Conservation (phyloP, 2,113 vertebrate genomes). For the Uropsilus gracilis region DNA sequence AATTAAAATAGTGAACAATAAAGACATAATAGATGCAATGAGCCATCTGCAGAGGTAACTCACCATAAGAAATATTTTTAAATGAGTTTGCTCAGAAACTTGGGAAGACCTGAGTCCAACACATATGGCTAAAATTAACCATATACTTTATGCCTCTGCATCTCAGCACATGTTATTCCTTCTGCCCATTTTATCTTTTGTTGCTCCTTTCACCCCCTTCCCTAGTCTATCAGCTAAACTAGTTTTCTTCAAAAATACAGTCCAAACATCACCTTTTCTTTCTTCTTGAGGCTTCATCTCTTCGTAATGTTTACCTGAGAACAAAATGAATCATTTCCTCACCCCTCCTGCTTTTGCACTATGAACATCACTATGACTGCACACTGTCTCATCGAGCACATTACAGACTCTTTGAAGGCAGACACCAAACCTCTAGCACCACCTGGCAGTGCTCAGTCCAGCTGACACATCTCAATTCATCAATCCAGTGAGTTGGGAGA, state of each 20-base stretch:
- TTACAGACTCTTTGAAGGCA: not conserved
- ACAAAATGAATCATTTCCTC: not conserved
- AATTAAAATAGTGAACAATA: slow-evolving; percentile 42
- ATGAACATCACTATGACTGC: not conserved
- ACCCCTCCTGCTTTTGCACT: not conserved
- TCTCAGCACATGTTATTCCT: not conserved
- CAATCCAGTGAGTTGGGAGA: not conserved
- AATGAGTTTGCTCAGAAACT: slow-evolving; percentile 36
- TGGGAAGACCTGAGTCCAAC: not conserved
- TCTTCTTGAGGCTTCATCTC: not conserved
- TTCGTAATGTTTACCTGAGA: not conserved
- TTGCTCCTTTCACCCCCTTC: not conserved
- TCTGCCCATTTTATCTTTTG: not conserved
- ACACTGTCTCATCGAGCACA: not conserved
- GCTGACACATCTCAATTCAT: not conserved
- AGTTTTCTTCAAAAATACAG: slow-evolving; percentile 33
- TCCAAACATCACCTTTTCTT: not conserved
- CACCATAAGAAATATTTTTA: not conserved
- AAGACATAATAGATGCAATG: not conserved
- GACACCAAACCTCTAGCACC: not conserved
- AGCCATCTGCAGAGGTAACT: slow-evolving; percentile 46
- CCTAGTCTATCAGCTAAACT: not conserved
- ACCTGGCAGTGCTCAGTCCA: not conserved
- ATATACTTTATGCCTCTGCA: not conserved
- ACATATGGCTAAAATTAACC: slow-evolving; percentile 9